phyloP scores from a whole-genome alignment of 2,797 vertebrate species.

The Neosilurus mollespiculum region DNA sequence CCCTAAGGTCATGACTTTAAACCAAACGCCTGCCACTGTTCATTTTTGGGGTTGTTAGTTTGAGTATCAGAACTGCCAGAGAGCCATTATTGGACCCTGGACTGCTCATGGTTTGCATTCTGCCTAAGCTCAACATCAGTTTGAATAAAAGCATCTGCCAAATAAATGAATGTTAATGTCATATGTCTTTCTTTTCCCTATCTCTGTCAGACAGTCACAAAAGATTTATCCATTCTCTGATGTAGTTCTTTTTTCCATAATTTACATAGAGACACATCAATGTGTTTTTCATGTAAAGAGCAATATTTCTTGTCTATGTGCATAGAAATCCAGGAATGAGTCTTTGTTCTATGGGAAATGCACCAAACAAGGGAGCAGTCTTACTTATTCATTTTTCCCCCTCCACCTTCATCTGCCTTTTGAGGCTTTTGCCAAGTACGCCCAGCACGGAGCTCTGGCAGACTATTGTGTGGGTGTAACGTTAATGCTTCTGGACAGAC shows the following conservation, averaged over 20 bases:
- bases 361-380: slow-evolving; percentile 59
- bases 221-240: slow-evolving; percentile 36
- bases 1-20: slow-evolving; percentile 1
- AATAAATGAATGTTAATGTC: slow-evolving; percentile 28
- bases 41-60: neutral
- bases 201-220: slow-evolving; percentile 13
- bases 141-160: slow-evolving; percentile 23
- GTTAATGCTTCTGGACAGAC: slow-evolving; percentile 58
- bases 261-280: slow-evolving; percentile 56
- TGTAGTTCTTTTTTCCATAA: slow-evolving; percentile 59
- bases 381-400: slow-evolving; percentile 54
- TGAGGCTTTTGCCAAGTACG: slow-evolving; percentile 53
- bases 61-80: neutral
- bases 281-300: slow-evolving; percentile 70
- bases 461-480: slow-evolving; percentile 54
- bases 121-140: neutral
- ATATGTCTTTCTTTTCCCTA: slow-evolving; percentile 15
- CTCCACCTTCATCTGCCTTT: slow-evolving; percentile 57
- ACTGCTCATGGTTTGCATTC: neutral
- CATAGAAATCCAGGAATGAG: slow-evolving; percentile 45
- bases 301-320: slow-evolving; percentile 47
- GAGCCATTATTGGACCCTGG: neutral
- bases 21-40: slow-evolving; percentile 2
- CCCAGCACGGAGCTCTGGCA: slow-evolving; percentile 54
- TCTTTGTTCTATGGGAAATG: slow-evolving; percentile 65